Percentiles rank a stretch among this genome's conserved stretches.
Conservation (phyloP, 2,888 invertebrate genomes). For the Orthosia gothica region DNA sequence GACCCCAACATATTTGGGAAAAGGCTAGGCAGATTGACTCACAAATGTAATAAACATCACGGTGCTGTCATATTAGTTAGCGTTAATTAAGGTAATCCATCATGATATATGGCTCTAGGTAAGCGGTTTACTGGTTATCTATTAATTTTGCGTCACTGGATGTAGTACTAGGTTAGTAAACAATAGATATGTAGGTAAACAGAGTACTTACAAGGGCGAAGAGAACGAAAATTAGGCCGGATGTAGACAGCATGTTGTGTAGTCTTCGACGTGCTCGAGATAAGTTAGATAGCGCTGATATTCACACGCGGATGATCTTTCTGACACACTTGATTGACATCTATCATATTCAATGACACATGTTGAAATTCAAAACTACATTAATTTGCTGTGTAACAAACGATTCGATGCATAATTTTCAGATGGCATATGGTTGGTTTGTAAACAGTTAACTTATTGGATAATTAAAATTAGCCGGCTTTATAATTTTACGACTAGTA, state of each 20-base stretch:
- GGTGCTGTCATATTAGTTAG: constrained; percentile 64
- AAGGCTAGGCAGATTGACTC: too few species aligned
- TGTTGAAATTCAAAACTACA: constrained; percentile 64
- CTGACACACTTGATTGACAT: constrained; percentile 68
- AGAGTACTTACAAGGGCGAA: constrained; percentile 80
- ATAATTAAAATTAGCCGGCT: constrained; percentile 51
- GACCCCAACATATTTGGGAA: too few species aligned
- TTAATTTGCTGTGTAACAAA: constrained; percentile 51
- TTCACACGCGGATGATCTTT: constrained; percentile 71
- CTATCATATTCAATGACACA: constrained; percentile 67
- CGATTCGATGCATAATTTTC: constrained; percentile 57
- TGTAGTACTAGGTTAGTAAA: constrained; percentile 42
- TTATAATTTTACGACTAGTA: constrained; percentile 47
- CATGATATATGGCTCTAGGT: constrained; percentile 55
- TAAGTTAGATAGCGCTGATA: constrained; percentile 73
- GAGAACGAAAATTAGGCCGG: constrained; percentile 78
- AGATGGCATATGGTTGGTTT: constrained; percentile 40
- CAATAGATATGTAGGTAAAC: constrained; percentile 65
- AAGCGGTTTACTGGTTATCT: constrained; percentile 44
- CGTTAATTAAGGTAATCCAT: constrained; percentile 66
- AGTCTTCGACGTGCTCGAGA: constrained; percentile 71
- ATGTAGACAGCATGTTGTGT: constrained; percentile 76
- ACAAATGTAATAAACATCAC: constrained; percentile 73
- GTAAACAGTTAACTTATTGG: constrained; percentile 36
- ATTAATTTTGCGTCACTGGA: constrained; percentile 52